Conservation (phyloP, 2,888 invertebrate species). For the Hylaea fasciaria region DNA sequence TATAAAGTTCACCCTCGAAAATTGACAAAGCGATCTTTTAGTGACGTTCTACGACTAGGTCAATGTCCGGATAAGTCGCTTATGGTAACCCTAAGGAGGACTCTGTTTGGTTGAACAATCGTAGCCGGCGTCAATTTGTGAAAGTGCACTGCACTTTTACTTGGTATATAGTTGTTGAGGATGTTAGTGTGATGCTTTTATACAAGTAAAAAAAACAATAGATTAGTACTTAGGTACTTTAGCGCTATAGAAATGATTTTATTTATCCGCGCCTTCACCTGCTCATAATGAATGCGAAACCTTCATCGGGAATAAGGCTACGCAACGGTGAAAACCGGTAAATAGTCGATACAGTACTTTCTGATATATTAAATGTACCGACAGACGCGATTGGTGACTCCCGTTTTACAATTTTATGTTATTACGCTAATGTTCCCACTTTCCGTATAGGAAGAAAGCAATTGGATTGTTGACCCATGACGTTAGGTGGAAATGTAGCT, state of each 20-base stretch:
- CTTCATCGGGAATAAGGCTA: no score
- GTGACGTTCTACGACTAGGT: slow-evolving; percentile 4
- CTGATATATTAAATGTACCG: no score
- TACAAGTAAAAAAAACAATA: no score
- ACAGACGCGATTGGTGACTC: no score
- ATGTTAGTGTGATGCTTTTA: no score
- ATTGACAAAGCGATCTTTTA: background rate
- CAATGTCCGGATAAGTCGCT: slow-evolving; percentile 19
- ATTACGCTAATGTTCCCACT: background rate
- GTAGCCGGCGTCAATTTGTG: slow-evolving; percentile 17
- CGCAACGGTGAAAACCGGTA: no score
- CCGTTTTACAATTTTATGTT: background rate
- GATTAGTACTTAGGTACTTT: no score
- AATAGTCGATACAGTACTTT: no score
- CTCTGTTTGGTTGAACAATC: slow-evolving; percentile 48
- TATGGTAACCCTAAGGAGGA: slow-evolving; percentile 11
- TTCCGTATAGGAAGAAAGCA: slow-evolving; percentile 34
- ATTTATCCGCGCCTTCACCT: no score
- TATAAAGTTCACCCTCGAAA: no score
- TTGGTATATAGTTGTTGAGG: background rate
- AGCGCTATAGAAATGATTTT: no score
- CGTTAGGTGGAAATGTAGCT: slow-evolving; percentile 5
- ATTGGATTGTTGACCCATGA: slow-evolving; percentile 10
- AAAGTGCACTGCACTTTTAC: background rate
- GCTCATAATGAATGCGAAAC: background rate